Evolutionary conservation across 2,113 vertebrate genomes (phyloP).

Genomic region (Tangachromis dhanisi): DNA sequence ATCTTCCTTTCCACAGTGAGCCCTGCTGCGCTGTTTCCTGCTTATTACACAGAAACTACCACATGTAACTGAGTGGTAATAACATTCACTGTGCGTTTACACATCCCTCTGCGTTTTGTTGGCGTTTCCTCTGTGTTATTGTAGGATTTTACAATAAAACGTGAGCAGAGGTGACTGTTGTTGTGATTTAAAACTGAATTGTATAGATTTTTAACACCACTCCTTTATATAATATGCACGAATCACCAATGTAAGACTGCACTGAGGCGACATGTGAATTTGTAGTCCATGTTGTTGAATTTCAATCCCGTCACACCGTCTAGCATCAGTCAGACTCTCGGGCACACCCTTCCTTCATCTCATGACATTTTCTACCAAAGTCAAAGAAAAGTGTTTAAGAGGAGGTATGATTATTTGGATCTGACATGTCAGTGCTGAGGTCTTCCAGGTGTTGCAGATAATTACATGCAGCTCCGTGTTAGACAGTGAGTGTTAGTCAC

Average conservation of each 20-base stretch:
- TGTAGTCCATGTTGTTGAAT: neutral
- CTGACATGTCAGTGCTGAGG: neutral
- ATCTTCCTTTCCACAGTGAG: neutral
- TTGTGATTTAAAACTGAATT: neutral
- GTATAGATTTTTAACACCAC: neutral
- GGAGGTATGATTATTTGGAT: neutral
- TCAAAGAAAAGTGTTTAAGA: neutral
- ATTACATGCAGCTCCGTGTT: neutral
- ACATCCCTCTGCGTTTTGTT: neutral
- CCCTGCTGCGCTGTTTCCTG: neutral
- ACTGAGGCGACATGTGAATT: neutral
- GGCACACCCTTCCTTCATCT: neutral
- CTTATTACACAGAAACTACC: neutral
- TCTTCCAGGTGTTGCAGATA: neutral
- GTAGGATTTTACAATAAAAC: neutral
- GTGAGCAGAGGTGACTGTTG: neutral
- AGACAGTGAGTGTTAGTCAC: fast-evolving
- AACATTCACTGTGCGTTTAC: neutral
- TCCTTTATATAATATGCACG: fast-evolving
- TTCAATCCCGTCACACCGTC: neutral
- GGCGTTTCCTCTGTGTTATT: neutral
- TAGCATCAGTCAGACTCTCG: neutral
- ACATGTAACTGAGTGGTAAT: neutral
- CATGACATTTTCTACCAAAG: neutral
- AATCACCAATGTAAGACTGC: neutral